Conservation (phyloP, 2,797 vertebrate species). For the Malurus leucopterus region DNA sequence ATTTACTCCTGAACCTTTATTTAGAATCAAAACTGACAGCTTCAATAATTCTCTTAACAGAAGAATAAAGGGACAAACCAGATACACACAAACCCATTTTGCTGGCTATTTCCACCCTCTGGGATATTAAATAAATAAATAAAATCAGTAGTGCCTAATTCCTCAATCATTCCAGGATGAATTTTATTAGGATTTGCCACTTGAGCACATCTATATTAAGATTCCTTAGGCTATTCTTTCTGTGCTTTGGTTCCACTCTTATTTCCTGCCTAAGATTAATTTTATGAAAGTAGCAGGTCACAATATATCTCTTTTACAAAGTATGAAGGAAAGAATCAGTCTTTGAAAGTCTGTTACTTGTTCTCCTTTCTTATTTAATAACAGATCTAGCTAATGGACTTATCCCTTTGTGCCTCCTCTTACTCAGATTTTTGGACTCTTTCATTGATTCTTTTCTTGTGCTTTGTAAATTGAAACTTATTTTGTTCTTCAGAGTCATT, state of each 20-base stretch:
- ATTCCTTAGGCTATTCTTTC: conserved; percentile 38
- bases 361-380: conserved; percentile 7
- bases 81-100: not conserved
- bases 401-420: not conserved
- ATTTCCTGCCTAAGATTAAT: conserved; percentile 37
- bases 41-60: not conserved
- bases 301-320: conserved; percentile 17
- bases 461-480: conserved; percentile 5
- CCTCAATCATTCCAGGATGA: conserved; percentile 6
- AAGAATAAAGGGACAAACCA: not conserved
- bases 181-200: conserved; percentile 38
- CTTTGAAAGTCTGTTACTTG: conserved; percentile 4
- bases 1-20: not conserved
- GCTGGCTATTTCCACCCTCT: not conserved
- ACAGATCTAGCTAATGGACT: not conserved
- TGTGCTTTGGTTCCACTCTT: conserved; percentile 9
- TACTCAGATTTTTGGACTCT: not conserved
- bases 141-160: conserved; percentile 20
- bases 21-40: not conserved
- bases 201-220: conserved; percentile 41
- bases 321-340: conserved; percentile 18
- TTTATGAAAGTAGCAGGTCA: conserved; percentile 23
- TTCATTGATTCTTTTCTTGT: conserved; percentile 11
- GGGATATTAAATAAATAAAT: conserved; percentile 31
- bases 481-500: not conserved